Evolutionary conservation across 2,797 vertebrate species (phyloP).

Genomic region (Ctenopoma kingsleyae): DNA sequence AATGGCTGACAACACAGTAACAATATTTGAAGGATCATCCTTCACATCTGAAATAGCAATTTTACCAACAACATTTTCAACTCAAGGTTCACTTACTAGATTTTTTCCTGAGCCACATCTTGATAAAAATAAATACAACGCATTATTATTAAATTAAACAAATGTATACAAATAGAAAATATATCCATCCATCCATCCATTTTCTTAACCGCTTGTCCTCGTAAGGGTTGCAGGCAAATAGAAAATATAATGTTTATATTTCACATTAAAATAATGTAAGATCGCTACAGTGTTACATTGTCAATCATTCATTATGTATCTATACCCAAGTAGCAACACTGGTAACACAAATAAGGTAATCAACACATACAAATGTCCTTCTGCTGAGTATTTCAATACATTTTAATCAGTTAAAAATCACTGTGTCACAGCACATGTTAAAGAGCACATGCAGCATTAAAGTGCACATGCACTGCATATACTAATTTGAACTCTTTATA

Average conservation of each 20-base stretch:
- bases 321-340: background rate
- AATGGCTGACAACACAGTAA: too few relatives aligned
- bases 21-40: background rate
- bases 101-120: background rate
- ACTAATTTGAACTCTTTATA: constrained; percentile 3
- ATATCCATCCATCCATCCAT: too few relatives aligned
- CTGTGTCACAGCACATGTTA: background rate
- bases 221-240: too few relatives aligned
- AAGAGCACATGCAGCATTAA: too few relatives aligned
- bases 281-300: background rate
- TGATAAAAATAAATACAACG: background rate
- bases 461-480: background rate
- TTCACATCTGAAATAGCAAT: background rate
- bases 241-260: too few relatives aligned
- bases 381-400: background rate
- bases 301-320: background rate
- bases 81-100: background rate
- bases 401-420: too few relatives aligned
- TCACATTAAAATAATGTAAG: background rate
- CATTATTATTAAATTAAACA: background rate
- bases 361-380: background rate
- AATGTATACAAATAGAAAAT: background rate
- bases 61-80: background rate
- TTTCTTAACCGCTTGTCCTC: too few relatives aligned
- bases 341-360: too few relatives aligned